These are phyloP conservation scores for Carlito syrichta DNA, from an alignment of 2,113 vertebrate genomes.

Conservation along the genomic window DNA sequence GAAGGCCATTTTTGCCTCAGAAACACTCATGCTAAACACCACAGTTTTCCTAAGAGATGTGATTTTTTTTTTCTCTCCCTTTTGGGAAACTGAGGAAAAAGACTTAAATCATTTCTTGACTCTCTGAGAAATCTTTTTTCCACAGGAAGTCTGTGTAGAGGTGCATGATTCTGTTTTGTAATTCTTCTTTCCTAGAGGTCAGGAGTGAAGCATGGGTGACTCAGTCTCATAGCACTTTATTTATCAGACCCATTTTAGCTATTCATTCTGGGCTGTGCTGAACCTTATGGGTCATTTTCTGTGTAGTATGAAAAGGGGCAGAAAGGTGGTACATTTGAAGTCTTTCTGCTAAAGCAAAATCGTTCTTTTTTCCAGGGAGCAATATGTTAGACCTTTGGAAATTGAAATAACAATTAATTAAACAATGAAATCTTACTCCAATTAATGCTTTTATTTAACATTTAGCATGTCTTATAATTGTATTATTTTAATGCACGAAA, in stretches of 20 bases:
- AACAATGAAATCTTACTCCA: not conserved
- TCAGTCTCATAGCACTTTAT: not conserved
- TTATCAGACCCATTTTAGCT: not conserved
- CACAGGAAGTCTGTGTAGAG: not conserved
- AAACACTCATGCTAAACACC: not conserved
- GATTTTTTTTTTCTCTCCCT: conserved; percentile 1
- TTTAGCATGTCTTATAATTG: not conserved
- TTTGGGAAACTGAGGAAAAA: conserved; percentile 25
- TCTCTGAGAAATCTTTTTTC: conserved; percentile 2
- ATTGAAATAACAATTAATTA: not conserved
- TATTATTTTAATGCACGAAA: conserved; percentile 2
- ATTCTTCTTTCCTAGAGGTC: conserved; percentile 4
- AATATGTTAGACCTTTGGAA: not conserved
- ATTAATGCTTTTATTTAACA: not conserved
- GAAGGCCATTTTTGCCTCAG: not conserved
- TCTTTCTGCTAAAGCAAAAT: not conserved
- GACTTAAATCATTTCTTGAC: not conserved
- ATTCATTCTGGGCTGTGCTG: not conserved
- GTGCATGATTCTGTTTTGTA: not conserved
- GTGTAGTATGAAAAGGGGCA: not conserved
- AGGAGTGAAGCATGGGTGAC: not conserved
- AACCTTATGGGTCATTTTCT: not conserved
- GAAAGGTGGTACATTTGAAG: not conserved
- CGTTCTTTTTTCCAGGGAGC: not conserved
- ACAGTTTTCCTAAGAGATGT: not conserved